Evolutionary conservation across 2,888 invertebrate species (phyloP).

Genomic region (Heteromurus nitidus): DNA sequence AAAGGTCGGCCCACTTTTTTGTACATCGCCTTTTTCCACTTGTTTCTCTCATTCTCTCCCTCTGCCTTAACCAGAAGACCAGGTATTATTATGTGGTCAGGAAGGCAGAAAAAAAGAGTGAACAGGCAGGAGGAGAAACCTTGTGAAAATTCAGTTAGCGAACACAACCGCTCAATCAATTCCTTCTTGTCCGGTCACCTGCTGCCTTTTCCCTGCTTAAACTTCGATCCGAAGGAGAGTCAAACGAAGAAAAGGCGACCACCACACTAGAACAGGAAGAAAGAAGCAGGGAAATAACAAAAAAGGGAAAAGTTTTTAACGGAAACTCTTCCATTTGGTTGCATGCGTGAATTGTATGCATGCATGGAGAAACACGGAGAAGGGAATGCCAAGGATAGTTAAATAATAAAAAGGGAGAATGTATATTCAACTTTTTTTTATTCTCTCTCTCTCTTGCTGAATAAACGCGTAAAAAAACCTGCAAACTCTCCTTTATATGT

Average conservation of each 20-base stretch:
- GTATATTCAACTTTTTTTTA: neutral
- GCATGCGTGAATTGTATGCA: neutral
- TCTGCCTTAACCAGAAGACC: neutral
- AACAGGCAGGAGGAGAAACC: neutral
- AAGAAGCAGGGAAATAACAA: conserved; percentile 17
- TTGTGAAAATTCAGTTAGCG: conserved; percentile 12
- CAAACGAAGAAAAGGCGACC: neutral
- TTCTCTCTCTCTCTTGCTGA: conserved; percentile 1
- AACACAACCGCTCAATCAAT: conserved; percentile 58
- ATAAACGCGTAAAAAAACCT: conserved; percentile 54
- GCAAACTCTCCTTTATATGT: conserved; percentile 43
- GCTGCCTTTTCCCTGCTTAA: too few relatives aligned
- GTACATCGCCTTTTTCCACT: too few relatives aligned
- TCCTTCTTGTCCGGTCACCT: conserved; percentile 47
- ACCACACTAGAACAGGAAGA: neutral
- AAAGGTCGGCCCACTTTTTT: conserved; percentile 59
- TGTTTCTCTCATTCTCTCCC: too few relatives aligned
- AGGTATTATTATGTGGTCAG: neutral
- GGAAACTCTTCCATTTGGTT: conserved; percentile 9
- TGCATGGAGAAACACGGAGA: neutral
- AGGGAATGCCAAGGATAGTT: neutral
- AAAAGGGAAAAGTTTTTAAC: neutral
- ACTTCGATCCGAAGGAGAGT: too few relatives aligned
- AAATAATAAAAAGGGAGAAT: conserved; percentile 1
- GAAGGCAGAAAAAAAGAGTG: conserved; percentile 12